Evolutionary conservation across 2,113 vertebrate genomes (phyloP), one percentile per base, ranked within the genome.

Genomic region (Brachypteracias leptosomus): DNA sequence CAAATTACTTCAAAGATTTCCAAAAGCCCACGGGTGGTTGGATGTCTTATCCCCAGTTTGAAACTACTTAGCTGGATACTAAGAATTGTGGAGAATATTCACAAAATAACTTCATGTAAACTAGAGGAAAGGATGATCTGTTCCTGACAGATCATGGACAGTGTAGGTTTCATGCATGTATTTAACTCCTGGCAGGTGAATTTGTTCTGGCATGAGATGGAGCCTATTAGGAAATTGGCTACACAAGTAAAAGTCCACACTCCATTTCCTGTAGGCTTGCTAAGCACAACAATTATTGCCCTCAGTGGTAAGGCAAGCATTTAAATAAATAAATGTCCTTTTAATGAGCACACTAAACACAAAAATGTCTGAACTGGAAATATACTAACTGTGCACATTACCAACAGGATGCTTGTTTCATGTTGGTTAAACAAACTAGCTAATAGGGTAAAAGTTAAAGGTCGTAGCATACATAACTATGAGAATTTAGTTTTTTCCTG

Each of bases 191-290:
- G 57, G 59, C 84, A 92, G 58, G 76, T 76, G 25, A 84, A 86
- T 93, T 91, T 40, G 46, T 91, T 88, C 71, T 85, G 63, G 55
- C 74, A 54, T 65, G 63, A 92, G 62, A 88, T 44, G 46, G 36
- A 89, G 44, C 42, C 36, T 65, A 25, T 89, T 95, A 93, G n/a
- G 40, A 95, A 94, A 93, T 62, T 44, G 9, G 80, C 91, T 93
- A 36, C 71, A 74, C 1, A 9, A 89, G 62, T 85, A 31, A 9
- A 93, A 94, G 51, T 81, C 73, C 81, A 83, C 55, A 84, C 55
- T 96, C 84, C 82, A 83, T 95, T 96, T 95, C 89, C 71, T 95
- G 88, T 59, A 74, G 59, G 85, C 94, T 90, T 96, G 87, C 94
- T 90, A 91, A 90, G 94, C 81, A 40, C 63, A 89, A 82, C 77